A percentile compares a stretch with the other conserved stretches of the same genome.
phyloP scores from a whole-genome alignment of 2,113 vertebrate species.

The Eubucco bourcierii region DNA sequence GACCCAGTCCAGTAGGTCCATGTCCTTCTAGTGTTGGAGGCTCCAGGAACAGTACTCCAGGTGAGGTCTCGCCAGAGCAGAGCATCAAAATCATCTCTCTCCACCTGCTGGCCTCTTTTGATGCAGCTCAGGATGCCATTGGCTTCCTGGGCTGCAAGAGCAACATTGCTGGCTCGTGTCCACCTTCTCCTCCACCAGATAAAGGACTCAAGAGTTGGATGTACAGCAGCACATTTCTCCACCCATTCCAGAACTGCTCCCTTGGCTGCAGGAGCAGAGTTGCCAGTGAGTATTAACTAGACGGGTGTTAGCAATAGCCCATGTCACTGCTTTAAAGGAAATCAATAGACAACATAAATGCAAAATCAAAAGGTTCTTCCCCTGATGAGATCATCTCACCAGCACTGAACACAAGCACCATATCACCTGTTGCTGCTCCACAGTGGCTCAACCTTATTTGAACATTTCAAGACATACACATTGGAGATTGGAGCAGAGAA shows the following conservation, averaged over 20 bases:
- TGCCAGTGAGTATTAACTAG: conserved; percentile 27
- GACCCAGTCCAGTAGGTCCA: too few relatives aligned
- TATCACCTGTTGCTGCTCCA: not conserved
- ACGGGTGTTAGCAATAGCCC: not conserved
- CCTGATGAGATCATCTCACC: not conserved
- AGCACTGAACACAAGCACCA: not conserved
- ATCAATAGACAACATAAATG: conserved; percentile 48
- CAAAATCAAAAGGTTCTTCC: conserved; percentile 65
- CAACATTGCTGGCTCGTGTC: too few relatives aligned
- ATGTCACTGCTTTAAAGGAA: conserved; percentile 36
- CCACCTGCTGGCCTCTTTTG: too few relatives aligned
- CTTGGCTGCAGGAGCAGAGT: not conserved
- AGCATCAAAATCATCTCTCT: too few relatives aligned
- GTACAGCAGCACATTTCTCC: not conserved
- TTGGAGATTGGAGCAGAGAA: rapidly evolving
- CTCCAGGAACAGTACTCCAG: too few relatives aligned
- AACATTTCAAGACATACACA: rapidly evolving
- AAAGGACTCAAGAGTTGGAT: not conserved
- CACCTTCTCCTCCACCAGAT: too few relatives aligned
- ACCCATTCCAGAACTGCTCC: not conserved
- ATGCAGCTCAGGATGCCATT: too few relatives aligned
- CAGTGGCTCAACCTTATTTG: not conserved
- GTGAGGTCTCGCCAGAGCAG: too few relatives aligned
- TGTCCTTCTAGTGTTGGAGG: too few relatives aligned
- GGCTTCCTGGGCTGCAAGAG: too few relatives aligned